Evolutionary conservation across 1,140 invertebrate species (phyloP).

Genomic region (Penaeus japonicus): DNA sequence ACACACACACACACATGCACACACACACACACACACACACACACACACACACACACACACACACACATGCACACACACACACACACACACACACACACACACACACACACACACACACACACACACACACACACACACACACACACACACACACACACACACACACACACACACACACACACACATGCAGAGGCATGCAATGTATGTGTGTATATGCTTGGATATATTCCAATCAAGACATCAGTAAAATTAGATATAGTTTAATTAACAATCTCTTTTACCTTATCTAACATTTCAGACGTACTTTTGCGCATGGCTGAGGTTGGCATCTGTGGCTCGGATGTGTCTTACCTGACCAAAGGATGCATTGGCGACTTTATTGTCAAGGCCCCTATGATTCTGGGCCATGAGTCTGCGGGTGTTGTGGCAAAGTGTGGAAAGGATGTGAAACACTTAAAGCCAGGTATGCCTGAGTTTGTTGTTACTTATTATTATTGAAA

Average conservation of each 20-base stretch:
- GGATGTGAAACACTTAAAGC: slow-evolving; percentile 77
- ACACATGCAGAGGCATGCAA: too few relatives aligned
- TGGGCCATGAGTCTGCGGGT: slow-evolving; percentile 88
- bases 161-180: too few relatives aligned
- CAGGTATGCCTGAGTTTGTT: slow-evolving; percentile 64
- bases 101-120: too few relatives aligned
- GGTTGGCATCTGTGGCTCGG: slow-evolving; percentile 96
- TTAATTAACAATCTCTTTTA: background rate
- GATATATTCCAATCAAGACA: background rate
- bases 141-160: too few relatives aligned
- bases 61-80: too few relatives aligned
- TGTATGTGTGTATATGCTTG: background rate
- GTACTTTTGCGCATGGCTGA: slow-evolving; percentile 86
- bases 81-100: too few relatives aligned
- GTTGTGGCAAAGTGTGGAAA: slow-evolving; percentile 75
- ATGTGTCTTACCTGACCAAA: slow-evolving; percentile 87
- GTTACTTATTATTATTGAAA: background rate
- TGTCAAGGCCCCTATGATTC: slow-evolving; percentile 83
- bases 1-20: too few relatives aligned
- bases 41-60: too few relatives aligned
- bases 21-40: too few relatives aligned
- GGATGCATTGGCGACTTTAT: slow-evolving; percentile 88
- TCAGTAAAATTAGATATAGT: background rate
- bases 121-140: too few relatives aligned
- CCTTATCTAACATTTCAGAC: slow-evolving; percentile 69